phyloP scores from a whole-genome alignment of 1,140 invertebrate species.

The Apis laboriosa region DNA sequence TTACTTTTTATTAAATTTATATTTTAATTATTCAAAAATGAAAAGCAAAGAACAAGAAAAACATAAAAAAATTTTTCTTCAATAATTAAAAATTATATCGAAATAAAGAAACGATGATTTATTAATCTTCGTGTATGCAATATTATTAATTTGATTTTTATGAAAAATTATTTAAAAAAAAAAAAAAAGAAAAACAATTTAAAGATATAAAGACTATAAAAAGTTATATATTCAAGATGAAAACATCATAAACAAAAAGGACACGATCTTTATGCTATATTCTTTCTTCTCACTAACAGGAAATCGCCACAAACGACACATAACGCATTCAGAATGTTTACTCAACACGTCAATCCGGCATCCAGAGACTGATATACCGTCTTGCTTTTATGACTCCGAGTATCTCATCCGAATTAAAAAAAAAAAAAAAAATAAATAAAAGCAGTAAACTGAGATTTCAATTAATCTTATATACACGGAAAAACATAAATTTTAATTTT shows the following conservation, averaged over 20 bases:
- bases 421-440: neutral
- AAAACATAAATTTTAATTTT: neutral
- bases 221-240: conserved; percentile 42
- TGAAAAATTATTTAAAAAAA: neutral
- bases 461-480: neutral
- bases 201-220: neutral
- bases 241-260: conserved; percentile 32
- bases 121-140: conserved; percentile 4
- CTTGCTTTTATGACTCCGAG: neutral
- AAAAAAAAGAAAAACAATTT: neutral
- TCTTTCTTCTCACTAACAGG: conserved; percentile 38
- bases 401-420: neutral
- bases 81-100: neutral
- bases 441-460: neutral
- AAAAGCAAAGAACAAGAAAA: too few relatives aligned
- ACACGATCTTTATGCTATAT: conserved; percentile 15
- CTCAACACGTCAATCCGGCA: conserved; percentile 39
- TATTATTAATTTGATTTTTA: neutral
- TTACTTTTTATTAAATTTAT: too few relatives aligned
- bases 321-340: conserved; percentile 48
- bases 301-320: conserved; percentile 37
- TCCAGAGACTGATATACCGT: conserved; percentile 18
- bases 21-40: too few relatives aligned
- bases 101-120: neutral
- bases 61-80: neutral